Evolutionary conservation across 2,113 vertebrate species (phyloP).

Genomic region (Pardalotus punctatus): DNA sequence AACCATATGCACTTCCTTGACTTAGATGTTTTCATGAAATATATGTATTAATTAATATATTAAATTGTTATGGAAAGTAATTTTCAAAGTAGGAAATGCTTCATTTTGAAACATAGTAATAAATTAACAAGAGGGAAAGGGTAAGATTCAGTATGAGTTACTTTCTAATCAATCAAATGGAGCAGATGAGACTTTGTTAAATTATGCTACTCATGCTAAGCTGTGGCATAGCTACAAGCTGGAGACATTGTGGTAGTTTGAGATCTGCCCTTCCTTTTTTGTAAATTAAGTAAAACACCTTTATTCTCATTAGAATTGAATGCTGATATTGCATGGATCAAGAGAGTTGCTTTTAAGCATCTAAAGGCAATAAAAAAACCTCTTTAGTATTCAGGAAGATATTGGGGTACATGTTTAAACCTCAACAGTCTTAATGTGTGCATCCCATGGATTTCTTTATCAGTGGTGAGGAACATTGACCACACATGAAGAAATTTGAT

Average conservation of each 20-base stretch:
- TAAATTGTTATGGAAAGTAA: neutral
- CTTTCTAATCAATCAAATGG: neutral
- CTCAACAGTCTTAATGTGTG: neutral
- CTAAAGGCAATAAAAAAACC: neutral
- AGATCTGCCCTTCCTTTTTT: neutral
- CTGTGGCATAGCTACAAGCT: neutral
- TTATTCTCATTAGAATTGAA: neutral
- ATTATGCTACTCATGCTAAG: neutral
- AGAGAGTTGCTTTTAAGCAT: neutral
- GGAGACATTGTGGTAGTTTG: neutral
- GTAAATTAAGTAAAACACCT: neutral
- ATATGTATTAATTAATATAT: neutral
- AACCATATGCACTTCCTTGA: neutral
- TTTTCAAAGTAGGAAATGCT: neutral
- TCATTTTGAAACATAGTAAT: neutral
- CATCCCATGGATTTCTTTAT: neutral
- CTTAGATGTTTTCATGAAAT: neutral
- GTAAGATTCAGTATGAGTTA: neutral
- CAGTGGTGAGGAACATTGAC: neutral
- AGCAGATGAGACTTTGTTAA: neutral
- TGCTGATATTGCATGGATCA: neutral
- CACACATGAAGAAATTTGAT: constrained; percentile 13
- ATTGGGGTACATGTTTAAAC: neutral
- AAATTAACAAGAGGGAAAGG: neutral
- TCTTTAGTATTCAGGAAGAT: neutral